Conservation (phyloP, 2,797 vertebrate species). For the Philypnodon macrostomus region DNA sequence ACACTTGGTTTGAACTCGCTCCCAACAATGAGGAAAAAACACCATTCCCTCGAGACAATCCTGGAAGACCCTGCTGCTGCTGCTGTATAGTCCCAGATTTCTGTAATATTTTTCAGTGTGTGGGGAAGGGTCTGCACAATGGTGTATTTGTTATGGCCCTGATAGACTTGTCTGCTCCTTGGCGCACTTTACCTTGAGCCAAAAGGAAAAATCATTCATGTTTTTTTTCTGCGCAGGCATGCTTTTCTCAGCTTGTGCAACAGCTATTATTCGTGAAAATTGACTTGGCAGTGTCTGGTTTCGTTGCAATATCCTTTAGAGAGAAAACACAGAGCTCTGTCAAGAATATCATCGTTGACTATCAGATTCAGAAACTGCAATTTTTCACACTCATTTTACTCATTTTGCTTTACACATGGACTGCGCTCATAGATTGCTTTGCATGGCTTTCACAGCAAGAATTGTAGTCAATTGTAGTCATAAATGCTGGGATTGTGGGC, state of each 20-base stretch:
- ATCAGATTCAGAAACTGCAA: conserved; percentile 31
- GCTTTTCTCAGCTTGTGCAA: conserved; percentile 79
- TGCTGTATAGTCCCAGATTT: conserved; percentile 48
- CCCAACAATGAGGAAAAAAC: conserved; percentile 37
- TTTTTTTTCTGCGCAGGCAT: conserved; percentile 80
- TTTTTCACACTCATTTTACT: conserved; percentile 28
- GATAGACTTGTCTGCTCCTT: conserved; percentile 80
- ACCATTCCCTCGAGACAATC: conserved; percentile 34
- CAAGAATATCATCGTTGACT: too few species aligned
- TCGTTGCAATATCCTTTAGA: conserved; percentile 87
- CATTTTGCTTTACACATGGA: too few species aligned
- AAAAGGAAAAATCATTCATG: conserved; percentile 77
- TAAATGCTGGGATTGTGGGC: too few species aligned
- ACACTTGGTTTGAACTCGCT: conserved; percentile 49
- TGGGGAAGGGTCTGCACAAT: conserved; percentile 70
- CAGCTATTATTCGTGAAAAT: conserved; percentile 88
- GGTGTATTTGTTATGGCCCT: conserved; percentile 76
- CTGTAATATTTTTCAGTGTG: too few species aligned
- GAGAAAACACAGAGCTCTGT: conserved; percentile 33
- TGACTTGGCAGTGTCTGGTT: conserved; percentile 84
- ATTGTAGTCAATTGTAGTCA: too few species aligned
- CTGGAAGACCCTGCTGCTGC: conserved; percentile 31
- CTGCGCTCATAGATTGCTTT: too few species aligned
- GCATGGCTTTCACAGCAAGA: too few species aligned
- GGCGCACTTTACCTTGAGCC: conserved; percentile 50